Conservation (phyloP, 2,797 vertebrate species). For the Geotrypetes seraphini region DNA sequence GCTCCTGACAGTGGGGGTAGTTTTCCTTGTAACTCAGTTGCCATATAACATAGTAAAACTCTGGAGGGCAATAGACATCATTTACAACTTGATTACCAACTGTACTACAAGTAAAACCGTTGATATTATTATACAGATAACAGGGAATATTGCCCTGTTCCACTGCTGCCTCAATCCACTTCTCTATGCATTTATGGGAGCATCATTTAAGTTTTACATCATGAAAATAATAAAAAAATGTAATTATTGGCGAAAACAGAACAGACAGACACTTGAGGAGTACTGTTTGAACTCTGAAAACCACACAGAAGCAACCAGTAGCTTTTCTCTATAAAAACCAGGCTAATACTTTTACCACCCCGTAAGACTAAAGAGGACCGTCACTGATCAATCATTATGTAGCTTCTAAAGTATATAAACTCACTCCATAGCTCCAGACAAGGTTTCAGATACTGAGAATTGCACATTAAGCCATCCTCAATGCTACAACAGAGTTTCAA, state of each 20-base stretch:
- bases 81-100: constrained; percentile 67
- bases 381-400: too few species aligned
- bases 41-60: constrained; percentile 80
- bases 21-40: constrained; percentile 78
- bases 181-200: constrained; percentile 73
- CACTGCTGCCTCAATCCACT: constrained; percentile 87
- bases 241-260: constrained; percentile 43
- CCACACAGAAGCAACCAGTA: constrained; percentile 65
- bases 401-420: too few species aligned
- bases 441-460: too few species aligned
- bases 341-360: background rate
- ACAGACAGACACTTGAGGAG: constrained; percentile 35
- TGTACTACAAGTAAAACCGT: constrained; percentile 67
- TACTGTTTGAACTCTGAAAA: constrained; percentile 58
- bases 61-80: constrained; percentile 63
- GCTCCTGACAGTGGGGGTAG: constrained; percentile 65
- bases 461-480: background rate
- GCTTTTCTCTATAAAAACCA: constrained; percentile 60
- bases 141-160: constrained; percentile 72
- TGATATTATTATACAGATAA: constrained; percentile 68
- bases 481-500: background rate
- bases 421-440: too few species aligned
- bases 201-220: constrained; percentile 72
- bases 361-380: too few species aligned
- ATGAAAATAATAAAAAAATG: constrained; percentile 65